phyloP scores from a whole-genome alignment of 2,797 vertebrate species.

The Toxotes lorentzi region DNA sequence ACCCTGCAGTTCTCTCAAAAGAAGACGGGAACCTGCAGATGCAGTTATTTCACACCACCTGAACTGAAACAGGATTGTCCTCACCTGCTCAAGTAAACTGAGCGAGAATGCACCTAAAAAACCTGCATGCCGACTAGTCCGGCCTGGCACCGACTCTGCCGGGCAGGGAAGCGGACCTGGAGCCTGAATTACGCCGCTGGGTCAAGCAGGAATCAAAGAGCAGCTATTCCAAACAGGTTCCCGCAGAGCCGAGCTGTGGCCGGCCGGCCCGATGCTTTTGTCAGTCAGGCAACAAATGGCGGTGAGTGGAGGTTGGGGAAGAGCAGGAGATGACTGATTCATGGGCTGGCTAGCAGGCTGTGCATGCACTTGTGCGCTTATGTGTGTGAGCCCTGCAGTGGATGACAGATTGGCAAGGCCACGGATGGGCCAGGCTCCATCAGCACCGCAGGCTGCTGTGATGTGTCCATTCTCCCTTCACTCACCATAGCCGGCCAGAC shows the following conservation, averaged over 20 bases:
- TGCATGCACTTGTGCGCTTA: constrained; percentile 40
- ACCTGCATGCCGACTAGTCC: not conserved
- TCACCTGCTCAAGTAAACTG: constrained; percentile 14
- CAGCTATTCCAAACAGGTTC: constrained; percentile 54
- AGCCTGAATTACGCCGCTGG: constrained; percentile 21
- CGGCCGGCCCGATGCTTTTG: constrained; percentile 58
- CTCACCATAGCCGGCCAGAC: constrained; percentile 59
- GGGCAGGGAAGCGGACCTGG: constrained; percentile 27
- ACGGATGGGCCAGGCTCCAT: constrained; percentile 73
- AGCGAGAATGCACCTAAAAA: constrained; percentile 3
- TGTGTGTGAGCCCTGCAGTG: constrained; percentile 48
- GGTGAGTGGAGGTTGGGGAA: constrained; percentile 63
- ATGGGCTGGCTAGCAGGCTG: constrained; percentile 52
- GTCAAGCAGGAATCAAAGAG: constrained; percentile 58
- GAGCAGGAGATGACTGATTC: constrained; percentile 77
- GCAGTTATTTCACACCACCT: constrained; percentile 27
- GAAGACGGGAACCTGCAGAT: not conserved
- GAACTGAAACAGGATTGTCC: constrained; percentile 28
- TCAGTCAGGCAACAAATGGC: constrained; percentile 64
- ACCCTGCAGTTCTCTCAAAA: not conserved
- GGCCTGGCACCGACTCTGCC: constrained; percentile 34
- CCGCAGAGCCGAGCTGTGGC: constrained; percentile 12
- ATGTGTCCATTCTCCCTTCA: constrained; percentile 70
- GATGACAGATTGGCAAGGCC: constrained; percentile 80
- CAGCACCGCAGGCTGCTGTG: constrained; percentile 71